Evolutionary conservation across 2,888 invertebrate species (phyloP).

Genomic region (Trissolcus brochymenae): DNA sequence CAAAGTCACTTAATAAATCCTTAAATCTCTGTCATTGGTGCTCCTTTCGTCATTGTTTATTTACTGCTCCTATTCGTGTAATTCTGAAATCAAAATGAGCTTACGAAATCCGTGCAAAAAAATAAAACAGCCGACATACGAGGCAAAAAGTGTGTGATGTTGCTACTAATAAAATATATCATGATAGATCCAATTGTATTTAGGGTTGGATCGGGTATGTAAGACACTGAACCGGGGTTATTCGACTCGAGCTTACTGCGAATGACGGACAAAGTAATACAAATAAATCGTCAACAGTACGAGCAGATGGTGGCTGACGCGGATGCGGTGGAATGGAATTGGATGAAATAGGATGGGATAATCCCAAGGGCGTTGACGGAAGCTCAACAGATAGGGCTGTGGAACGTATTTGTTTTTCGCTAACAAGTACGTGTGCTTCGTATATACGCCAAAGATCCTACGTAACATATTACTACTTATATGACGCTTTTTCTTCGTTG

Average conservation of each 20-base stretch:
- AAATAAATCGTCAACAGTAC: constrained; percentile 70
- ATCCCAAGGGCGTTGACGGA: constrained; percentile 67
- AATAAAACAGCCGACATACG: constrained; percentile 16
- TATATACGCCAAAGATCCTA: constrained; percentile 49
- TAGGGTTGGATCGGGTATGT: constrained; percentile 50
- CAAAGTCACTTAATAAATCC: too few relatives aligned
- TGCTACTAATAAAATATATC: constrained; percentile 56
- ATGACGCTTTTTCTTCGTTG: constrained; percentile 36
- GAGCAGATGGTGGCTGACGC: constrained; percentile 68
- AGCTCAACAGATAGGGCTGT: constrained; percentile 63
- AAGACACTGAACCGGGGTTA: constrained; percentile 50
- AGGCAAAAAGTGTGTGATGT: constrained; percentile 28
- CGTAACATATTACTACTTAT: constrained; percentile 43
- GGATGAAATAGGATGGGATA: constrained; percentile 64
- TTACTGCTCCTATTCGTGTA: constrained; percentile 7
- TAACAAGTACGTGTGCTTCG: constrained; percentile 63
- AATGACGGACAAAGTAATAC: constrained; percentile 65
- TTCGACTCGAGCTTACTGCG: constrained; percentile 57
- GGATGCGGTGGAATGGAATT: constrained; percentile 61
- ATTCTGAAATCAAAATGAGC: constrained; percentile 23
- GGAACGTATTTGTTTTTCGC: constrained; percentile 68
- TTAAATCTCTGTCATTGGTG: too few relatives aligned
- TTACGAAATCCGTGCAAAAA: constrained; percentile 22
- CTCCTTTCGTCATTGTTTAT: too few relatives aligned
- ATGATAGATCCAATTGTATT: constrained; percentile 55